A percentile compares a stretch with the other conserved stretches of the same genome.
phyloP scores from a whole-genome alignment of 2,113 vertebrate genomes.

The Oreochromis spilurus region DNA sequence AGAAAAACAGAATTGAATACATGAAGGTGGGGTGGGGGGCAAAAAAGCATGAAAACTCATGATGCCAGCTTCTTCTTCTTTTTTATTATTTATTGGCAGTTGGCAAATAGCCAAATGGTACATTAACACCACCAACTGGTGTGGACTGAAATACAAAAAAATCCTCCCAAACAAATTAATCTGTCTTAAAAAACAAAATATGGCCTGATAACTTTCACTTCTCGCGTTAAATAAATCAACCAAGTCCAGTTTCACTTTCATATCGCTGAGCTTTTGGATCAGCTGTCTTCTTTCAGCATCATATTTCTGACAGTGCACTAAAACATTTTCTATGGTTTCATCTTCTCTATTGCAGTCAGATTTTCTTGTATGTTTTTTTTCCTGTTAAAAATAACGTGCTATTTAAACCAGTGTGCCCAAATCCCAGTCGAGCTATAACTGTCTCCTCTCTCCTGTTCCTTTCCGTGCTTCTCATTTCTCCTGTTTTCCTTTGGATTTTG shows the following conservation, averaged over 20 bases:
- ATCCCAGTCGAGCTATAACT: too few species aligned
- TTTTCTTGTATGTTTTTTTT: neutral
- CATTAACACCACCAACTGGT: neutral
- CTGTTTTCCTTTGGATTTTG: neutral
- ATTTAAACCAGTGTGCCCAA: too few species aligned
- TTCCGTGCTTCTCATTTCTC: neutral
- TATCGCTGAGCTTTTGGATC: neutral
- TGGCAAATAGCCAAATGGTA: neutral
- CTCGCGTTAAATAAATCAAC: neutral
- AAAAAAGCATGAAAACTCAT: too few species aligned
- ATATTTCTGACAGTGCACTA: neutral
- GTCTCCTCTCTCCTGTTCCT: neutral
- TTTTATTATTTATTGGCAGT: neutral
- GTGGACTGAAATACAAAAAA: neutral
- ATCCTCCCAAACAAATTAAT: neutral
- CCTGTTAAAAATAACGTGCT: neutral
- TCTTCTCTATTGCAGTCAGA: neutral
- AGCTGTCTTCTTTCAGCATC: accelerated
- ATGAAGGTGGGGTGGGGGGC: too few species aligned
- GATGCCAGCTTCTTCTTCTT: accelerated
- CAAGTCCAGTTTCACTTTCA: neutral
- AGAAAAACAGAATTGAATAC: too few species aligned
- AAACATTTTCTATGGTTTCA: neutral
- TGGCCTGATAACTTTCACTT: neutral
- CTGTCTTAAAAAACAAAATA: neutral